Evolutionary conservation across 2,888 invertebrate genomes (phyloP), one percentile per base, ranked within the genome.

Genomic region (Cephalotes varians): DNA sequence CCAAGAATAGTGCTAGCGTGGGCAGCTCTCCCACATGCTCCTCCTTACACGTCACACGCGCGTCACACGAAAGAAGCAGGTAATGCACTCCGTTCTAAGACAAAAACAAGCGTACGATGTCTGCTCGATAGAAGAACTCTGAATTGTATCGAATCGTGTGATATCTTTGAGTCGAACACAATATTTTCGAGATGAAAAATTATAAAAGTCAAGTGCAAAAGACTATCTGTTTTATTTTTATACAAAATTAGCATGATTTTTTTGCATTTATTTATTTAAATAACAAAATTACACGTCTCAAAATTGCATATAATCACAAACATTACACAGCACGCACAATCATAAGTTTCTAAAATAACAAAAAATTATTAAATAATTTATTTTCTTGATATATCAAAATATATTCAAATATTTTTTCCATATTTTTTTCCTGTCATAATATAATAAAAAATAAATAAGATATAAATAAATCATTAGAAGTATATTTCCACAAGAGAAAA

Each of bases 1-100:
- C 91, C 89, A 87, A 90, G 92, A 93, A 93, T 93, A 93, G 92
- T 86, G 81, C 76, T 69, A 12, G 91, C 92, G 93, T 93, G 90
- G 93, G 93, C 85, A 86, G 85, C 47, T 90, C 90, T 90, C 92
- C 92, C 90, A 92, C 92, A 90, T 90, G 86, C 86, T n/a, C n/a
- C 74, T 86, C 77, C 87, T 84, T 83, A 81, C 86, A 81, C 80
- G 81, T 86, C 86, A 83, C 84, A 85, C 83, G 67, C 83, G 81
- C 83, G 85, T 88, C 80, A 86, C 79, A 82, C 37, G 47, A 64
- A 37, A 31, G 37, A 58, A 65, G 58, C 76, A 76, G 65, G 64
- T 81, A 81, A 81, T 34, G 12, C 44, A 31, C 25, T 67, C 12
- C 18, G 21, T 65, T 58, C 44, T 80, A 47, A 83, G 58, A 73